Conservation (phyloP, 1,140 invertebrate species). For the Planococcus citri region DNA sequence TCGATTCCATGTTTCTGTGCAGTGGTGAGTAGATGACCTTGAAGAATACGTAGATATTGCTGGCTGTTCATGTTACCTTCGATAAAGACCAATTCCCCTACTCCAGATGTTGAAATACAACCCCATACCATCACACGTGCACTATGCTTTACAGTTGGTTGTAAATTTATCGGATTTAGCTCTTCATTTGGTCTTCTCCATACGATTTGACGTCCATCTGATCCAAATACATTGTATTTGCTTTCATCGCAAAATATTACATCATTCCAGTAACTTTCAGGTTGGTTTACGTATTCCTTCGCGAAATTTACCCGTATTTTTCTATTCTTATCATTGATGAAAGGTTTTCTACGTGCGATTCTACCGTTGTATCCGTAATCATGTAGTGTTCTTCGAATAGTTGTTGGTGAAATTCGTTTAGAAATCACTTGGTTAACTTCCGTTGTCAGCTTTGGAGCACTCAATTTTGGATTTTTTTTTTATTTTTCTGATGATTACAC, state of each 20-base stretch:
- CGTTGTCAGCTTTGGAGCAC: not conserved
- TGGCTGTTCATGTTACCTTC: constrained; percentile 9
- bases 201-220: not conserved
- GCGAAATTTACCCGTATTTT: not conserved
- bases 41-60: not conserved
- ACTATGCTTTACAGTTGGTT: constrained; percentile 33
- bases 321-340: not conserved
- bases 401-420: too few species aligned
- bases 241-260: constrained; percentile 9
- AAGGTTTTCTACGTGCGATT: not conserved
- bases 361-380: not conserved
- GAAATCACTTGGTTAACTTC: not conserved
- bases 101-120: constrained; percentile 29
- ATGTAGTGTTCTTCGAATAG: not conserved
- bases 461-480: not conserved
- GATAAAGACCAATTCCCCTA: constrained; percentile 30
- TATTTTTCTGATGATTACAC: not conserved
- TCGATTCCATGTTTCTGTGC: not conserved
- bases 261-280: not conserved
- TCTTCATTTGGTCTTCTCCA: constrained; percentile 12
- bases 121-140: constrained; percentile 33
- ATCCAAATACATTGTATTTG: not conserved
- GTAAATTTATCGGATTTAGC: constrained; percentile 25
- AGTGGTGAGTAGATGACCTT: not conserved
- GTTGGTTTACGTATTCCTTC: not conserved